Conservation (phyloP, 2,797 vertebrate species). For the Sebastes vulpes region DNA sequence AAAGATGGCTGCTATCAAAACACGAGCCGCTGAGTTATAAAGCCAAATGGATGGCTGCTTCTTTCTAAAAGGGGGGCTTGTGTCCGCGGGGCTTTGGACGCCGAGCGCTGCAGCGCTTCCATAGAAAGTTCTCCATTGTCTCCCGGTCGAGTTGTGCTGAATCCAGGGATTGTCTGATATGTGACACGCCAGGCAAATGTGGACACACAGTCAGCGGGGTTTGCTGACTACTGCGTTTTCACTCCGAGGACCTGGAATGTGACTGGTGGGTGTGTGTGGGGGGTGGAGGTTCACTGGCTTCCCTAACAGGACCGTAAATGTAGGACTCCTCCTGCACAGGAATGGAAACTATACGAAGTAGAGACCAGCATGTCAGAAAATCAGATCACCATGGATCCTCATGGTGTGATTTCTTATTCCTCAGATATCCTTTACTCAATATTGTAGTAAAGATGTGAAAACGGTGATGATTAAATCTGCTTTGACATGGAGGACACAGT, state of each 20-base stretch:
- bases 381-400: not conserved
- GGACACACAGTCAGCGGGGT: constrained; percentile 62
- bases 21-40: constrained; percentile 38
- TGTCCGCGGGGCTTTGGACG: constrained; percentile 56
- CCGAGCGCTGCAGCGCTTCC: constrained; percentile 67
- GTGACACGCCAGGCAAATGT: constrained; percentile 69
- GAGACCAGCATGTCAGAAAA: not conserved
- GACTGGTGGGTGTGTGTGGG: constrained; percentile 23
- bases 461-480: not conserved
- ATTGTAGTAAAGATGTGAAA: not conserved
- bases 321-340: constrained; percentile 12
- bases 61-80: constrained; percentile 44
- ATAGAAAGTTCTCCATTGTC: constrained; percentile 87
- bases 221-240: constrained; percentile 77
- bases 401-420: not conserved
- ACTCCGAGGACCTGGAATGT: constrained; percentile 69
- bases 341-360: not conserved
- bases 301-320: constrained; percentile 33
- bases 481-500: not conserved
- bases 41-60: constrained; percentile 48
- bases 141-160: constrained; percentile 77
- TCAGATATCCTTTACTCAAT: not conserved
- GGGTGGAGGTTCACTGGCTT: not conserved
- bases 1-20: constrained; percentile 57
- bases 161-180: constrained; percentile 81